These are phyloP conservation scores for Bombus turneri DNA, from an alignment of 1,140 invertebrate species.

Conservation along the genomic window DNA sequence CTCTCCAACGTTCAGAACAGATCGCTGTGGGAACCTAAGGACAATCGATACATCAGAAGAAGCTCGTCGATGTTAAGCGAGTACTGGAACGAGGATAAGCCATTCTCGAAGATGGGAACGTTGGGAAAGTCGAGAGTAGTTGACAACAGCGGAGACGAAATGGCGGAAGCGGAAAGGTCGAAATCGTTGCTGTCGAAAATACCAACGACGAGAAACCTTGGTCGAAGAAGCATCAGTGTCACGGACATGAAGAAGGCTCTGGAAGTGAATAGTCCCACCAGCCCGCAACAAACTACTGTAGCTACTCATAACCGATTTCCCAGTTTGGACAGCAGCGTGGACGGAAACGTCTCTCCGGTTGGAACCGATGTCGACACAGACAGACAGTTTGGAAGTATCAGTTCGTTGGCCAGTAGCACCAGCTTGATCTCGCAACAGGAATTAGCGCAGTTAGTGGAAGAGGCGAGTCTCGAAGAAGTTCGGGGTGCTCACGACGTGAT, in stretches of 20 bases:
- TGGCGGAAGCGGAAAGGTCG: conserved; percentile 36
- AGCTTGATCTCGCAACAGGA: conserved; percentile 87
- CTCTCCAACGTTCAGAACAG: not conserved
- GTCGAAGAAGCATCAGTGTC: conserved; percentile 80
- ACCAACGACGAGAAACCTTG: conserved; percentile 70
- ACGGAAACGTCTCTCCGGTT: conserved; percentile 60
- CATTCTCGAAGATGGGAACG: conserved; percentile 72
- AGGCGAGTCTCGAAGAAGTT: conserved; percentile 85
- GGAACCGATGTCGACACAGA: conserved; percentile 64
- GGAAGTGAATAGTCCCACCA: conserved; percentile 71
- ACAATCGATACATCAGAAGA: conserved; percentile 49
- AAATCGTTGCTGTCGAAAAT: conserved; percentile 70
- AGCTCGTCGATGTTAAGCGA: conserved; percentile 48
- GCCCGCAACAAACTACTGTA: conserved; percentile 22
- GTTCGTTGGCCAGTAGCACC: conserved; percentile 85
- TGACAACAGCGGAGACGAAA: conserved; percentile 43
- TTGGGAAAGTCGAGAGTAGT: conserved; percentile 45
- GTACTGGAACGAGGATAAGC: conserved; percentile 64
- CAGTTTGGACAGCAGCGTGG: conserved; percentile 76
- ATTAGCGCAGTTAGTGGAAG: conserved; percentile 85
- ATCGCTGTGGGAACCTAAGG: conserved; percentile 43
- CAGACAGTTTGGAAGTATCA: conserved; percentile 85
- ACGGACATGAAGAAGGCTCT: conserved; percentile 86
- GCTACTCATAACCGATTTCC: conserved; percentile 71
- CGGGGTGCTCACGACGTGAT: conserved; percentile 82